Percentiles rank a stretch among this genome's conserved stretches.
These are phyloP conservation scores for Pangasius mekongensis DNA, from an alignment of 2,797 vertebrate genomes.

Conservation along the genomic window DNA sequence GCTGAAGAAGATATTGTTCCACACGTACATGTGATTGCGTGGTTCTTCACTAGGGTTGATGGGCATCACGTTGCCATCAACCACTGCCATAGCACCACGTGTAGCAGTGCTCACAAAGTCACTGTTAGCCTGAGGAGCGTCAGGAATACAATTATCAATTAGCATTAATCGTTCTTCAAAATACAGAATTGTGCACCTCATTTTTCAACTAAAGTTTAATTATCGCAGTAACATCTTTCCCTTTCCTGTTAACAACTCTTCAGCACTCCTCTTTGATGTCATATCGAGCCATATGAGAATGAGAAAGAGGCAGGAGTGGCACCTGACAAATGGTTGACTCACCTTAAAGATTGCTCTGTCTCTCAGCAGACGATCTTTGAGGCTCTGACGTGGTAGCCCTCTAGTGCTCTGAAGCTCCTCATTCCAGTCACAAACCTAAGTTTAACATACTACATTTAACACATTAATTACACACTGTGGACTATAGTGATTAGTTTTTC, in stretches of 20 bases:
- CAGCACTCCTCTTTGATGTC: not conserved
- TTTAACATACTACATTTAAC: slow-evolving; percentile 6
- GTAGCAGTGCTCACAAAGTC: slow-evolving; percentile 91
- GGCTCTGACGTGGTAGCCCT: slow-evolving; percentile 84
- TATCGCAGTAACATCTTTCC: not conserved
- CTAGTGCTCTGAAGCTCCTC: slow-evolving; percentile 92
- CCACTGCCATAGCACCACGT: slow-evolving; percentile 87
- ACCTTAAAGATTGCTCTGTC: slow-evolving; percentile 94
- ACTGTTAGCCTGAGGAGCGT: slow-evolving; percentile 84
- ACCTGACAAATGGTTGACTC: not conserved
- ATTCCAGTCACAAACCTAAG: slow-evolving; percentile 93
- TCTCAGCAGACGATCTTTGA: slow-evolving; percentile 86
- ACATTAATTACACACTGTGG: not conserved
- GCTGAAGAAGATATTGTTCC: slow-evolving; percentile 98
- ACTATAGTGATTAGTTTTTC: not conserved
- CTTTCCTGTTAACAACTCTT: not conserved
- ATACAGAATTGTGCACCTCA: not conserved
- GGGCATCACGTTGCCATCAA: slow-evolving; percentile 92
- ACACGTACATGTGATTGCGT: slow-evolving; percentile 95
- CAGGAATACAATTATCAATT: not conserved
- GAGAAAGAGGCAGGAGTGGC: not conserved
- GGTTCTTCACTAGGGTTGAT: slow-evolving; percentile 91
- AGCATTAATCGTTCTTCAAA: not conserved
- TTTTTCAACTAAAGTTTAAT: not conserved
- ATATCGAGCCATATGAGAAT: not conserved